Conservation (phyloP, 2,888 invertebrate species). For the Belgica antarctica region DNA sequence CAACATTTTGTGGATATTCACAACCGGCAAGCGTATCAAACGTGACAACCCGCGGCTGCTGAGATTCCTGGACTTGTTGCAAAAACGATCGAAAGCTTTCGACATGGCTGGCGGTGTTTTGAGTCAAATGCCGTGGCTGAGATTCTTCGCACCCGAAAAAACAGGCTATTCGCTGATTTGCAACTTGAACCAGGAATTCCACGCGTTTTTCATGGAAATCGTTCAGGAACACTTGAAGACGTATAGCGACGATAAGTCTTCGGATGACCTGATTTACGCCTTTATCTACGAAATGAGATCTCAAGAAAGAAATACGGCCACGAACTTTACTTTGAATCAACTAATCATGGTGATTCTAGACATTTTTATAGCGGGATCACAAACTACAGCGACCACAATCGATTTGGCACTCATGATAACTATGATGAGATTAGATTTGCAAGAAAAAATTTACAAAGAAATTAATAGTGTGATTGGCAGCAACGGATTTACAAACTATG, state of each 20-base stretch:
- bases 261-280: constrained; percentile 63
- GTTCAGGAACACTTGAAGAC: constrained; percentile 60
- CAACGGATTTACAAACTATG: constrained; percentile 49
- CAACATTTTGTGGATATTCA: constrained; percentile 65
- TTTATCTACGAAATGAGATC: constrained; percentile 62
- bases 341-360: constrained; percentile 65
- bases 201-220: constrained; percentile 58
- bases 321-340: constrained; percentile 60
- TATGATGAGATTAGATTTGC: constrained; percentile 60
- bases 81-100: constrained; percentile 58
- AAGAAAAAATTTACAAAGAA: constrained; percentile 59
- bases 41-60: constrained; percentile 55
- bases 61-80: constrained; percentile 56
- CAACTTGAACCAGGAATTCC: constrained; percentile 59
- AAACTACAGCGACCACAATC: constrained; percentile 64
- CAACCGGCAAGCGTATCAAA: constrained; percentile 58
- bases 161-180: constrained; percentile 63
- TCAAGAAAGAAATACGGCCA: constrained; percentile 46
- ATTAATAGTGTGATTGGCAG: constrained; percentile 54
- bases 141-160: constrained; percentile 61
- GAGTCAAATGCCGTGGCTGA: constrained; percentile 62
- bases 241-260: constrained; percentile 54
- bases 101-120: constrained; percentile 62
- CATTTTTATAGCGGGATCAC: constrained; percentile 66
- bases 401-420: constrained; percentile 63